Percentiles rank a stretch among this genome's conserved stretches.
Evolutionary conservation across 37 sponge, comb jelly and placozoan species (phyloP).

Genomic region (Chondrilla cf. caribensis): DNA sequence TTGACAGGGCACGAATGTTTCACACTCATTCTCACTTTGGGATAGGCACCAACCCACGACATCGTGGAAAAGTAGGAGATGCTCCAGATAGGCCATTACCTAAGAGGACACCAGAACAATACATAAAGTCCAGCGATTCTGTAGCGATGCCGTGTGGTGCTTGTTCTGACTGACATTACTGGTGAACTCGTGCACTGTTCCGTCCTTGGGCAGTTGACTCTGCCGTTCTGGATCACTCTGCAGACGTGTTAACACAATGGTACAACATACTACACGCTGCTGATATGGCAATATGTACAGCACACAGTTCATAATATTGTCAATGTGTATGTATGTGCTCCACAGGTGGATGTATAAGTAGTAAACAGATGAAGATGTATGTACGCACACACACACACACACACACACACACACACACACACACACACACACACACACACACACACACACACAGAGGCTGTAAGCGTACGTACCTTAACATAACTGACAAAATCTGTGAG

Average conservation of each 20-base stretch:
- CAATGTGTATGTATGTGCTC: neutral
- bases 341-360: neutral
- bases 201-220: slow-evolving; percentile 87
- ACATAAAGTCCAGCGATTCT: neutral
- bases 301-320: too few relatives aligned
- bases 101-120: slow-evolving; percentile 6
- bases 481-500: slow-evolving; percentile 5
- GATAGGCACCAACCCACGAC: slow-evolving; percentile 54
- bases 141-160: neutral
- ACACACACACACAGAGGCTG: neutral
- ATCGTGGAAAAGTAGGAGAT: slow-evolving; percentile 62
- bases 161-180: slow-evolving; percentile 63
- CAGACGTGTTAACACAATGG: neutral
- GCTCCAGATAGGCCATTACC: slow-evolving; percentile 84
- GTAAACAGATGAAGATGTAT: too few relatives aligned
- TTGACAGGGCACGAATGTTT: too few relatives aligned
- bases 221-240: slow-evolving; percentile 82
- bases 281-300: too few relatives aligned
- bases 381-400: neutral
- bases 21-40: slow-evolving; percentile 18
- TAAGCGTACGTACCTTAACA: slow-evolving; percentile 17
- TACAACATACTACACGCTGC: too few relatives aligned
- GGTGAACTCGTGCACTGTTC: slow-evolving; percentile 94
- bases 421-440: slow-evolving; percentile 2
- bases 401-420: too few relatives aligned